phyloP scores from a whole-genome alignment of 2,888 invertebrate genomes.

The Dicroscelio sp. region DNA sequence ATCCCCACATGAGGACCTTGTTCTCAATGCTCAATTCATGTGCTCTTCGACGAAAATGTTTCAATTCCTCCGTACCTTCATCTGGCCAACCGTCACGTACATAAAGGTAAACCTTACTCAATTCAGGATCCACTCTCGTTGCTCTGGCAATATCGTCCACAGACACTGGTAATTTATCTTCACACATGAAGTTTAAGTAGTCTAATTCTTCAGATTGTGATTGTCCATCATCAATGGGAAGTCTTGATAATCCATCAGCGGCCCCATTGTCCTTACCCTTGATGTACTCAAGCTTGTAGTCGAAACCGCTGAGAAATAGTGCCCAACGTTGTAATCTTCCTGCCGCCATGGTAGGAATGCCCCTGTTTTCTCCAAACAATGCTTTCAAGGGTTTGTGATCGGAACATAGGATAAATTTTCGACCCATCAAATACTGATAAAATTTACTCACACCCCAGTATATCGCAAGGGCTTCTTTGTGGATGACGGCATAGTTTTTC shows the following conservation, averaged over 20 bases:
- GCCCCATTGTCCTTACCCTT: constrained; percentile 65
- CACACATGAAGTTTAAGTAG: too few species aligned
- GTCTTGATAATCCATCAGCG: constrained; percentile 78
- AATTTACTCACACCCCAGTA: constrained; percentile 72
- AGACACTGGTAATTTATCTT: too few species aligned
- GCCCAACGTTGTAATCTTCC: constrained; percentile 88
- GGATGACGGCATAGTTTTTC: constrained; percentile 85
- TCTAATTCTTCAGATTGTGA: neutral
- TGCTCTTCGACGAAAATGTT: too few species aligned
- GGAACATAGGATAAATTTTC: constrained; percentile 81
- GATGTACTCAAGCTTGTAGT: constrained; percentile 79
- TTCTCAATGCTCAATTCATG: too few species aligned
- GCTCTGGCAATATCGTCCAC: too few species aligned
- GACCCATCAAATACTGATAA: constrained; percentile 88
- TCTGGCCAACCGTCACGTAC: too few species aligned
- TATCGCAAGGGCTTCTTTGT: neutral
- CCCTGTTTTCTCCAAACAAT: constrained; percentile 86
- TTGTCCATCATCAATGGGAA: too few species aligned
- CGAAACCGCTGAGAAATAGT: constrained; percentile 71
- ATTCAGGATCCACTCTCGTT: too few species aligned
- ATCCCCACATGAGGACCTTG: too few species aligned
- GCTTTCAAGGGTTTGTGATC: constrained; percentile 83
- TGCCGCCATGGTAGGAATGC: constrained; percentile 88
- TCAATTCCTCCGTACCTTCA: too few species aligned
- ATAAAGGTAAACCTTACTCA: too few species aligned